Conservation (phyloP, 2,888 invertebrate genomes). For the Agonopterix arenella region DNA sequence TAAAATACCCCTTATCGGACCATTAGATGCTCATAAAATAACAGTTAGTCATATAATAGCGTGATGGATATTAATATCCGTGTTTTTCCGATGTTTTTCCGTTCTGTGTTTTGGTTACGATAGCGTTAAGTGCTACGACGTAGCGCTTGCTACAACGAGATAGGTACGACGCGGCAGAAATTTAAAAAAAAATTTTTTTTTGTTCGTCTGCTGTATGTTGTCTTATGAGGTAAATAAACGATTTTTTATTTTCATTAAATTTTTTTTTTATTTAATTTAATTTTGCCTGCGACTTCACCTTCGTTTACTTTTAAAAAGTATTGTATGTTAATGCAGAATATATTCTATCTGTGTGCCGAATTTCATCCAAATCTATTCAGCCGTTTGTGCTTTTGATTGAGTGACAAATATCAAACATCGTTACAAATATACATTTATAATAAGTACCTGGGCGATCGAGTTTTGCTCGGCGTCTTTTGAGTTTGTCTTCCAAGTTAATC, state of each 20-base stretch:
- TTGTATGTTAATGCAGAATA: background rate
- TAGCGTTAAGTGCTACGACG: constrained; percentile 15
- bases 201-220: too few species aligned
- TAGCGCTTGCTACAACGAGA: background rate
- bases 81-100: constrained; percentile 50
- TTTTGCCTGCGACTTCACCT: background rate
- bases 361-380: too few species aligned
- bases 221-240: too few species aligned
- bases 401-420: too few species aligned
- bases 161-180: background rate
- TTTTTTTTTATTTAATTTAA: too few species aligned
- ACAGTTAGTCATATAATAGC: constrained; percentile 73
- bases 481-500: too few species aligned
- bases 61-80: constrained; percentile 69
- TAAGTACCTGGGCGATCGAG: too few species aligned
- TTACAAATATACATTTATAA: too few species aligned
- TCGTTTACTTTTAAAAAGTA: background rate
- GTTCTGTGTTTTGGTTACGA: constrained; percentile 11
- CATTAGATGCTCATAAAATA: constrained; percentile 75
- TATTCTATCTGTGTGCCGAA: too few species aligned
- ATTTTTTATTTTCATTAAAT: too few species aligned
- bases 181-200: background rate
- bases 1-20: constrained; percentile 71
- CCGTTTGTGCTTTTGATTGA: too few species aligned
- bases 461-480: too few species aligned